Percentiles rank a stretch among this genome's conserved stretches.
Evolutionary conservation across 1,140 invertebrate species (phyloP).

Genomic region (Nilaparvata lugens): DNA sequence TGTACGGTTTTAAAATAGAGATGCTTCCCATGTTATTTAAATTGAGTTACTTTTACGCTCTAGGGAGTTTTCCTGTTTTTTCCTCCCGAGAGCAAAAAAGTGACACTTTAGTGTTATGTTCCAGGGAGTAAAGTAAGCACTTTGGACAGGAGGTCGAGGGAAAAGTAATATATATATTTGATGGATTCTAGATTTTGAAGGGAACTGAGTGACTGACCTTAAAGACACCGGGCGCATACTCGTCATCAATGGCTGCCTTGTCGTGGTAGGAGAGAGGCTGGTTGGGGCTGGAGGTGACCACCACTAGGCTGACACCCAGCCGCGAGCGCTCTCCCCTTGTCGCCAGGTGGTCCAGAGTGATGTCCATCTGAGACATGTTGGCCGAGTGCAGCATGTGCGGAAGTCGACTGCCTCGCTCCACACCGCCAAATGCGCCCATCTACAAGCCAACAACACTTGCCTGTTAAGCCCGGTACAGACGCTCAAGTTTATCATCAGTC

Average conservation of each 20-base stretch:
- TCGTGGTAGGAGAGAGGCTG: slow-evolving; percentile 36
- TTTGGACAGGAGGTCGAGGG: no score
- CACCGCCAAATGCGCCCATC: slow-evolving; percentile 42
- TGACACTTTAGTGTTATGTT: no score
- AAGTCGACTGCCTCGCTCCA: slow-evolving; percentile 40
- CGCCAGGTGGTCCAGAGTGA: slow-evolving; percentile 45
- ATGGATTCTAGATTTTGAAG: no score
- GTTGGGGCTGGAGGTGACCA: slow-evolving; percentile 36
- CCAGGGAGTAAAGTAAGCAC: no score
- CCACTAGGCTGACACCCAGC: slow-evolving; percentile 46
- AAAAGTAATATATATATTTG: no score
- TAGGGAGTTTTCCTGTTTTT: no score
- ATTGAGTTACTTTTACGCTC: no score
- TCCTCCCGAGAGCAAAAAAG: no score
- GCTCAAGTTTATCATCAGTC: no score
- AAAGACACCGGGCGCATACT: slow-evolving; percentile 61
- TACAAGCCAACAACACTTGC: slow-evolving; percentile 32
- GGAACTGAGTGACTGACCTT: slow-evolving; percentile 41
- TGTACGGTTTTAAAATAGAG: no score
- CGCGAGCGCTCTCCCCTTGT: slow-evolving; percentile 44
- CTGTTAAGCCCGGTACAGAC: no score
- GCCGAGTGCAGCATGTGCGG: slow-evolving; percentile 53
- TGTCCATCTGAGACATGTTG: slow-evolving; percentile 51
- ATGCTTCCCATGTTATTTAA: no score
- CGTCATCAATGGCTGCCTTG: slow-evolving; percentile 54